Conservation (phyloP, 2,797 vertebrate genomes). For the Pangasius djambal region DNA sequence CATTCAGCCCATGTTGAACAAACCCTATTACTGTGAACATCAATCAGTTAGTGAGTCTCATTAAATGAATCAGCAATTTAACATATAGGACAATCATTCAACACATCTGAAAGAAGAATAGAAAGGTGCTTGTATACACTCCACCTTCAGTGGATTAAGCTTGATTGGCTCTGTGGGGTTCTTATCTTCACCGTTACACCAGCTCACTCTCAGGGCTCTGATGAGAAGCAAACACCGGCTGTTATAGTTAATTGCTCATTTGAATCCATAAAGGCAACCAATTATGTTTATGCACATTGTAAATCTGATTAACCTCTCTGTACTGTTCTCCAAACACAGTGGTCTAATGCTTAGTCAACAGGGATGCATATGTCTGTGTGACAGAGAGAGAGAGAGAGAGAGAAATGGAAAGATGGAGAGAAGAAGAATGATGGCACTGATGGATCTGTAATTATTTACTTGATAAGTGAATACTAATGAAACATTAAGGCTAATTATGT, state of each 20-base stretch:
- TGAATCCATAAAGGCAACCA: constrained; percentile 65
- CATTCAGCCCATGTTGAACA: background rate
- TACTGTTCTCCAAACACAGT: background rate
- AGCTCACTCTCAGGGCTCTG: constrained; percentile 7
- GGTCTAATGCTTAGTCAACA: background rate
- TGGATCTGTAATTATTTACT: background rate
- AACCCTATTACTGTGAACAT: background rate
- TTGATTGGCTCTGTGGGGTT: constrained; percentile 31
- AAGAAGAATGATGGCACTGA: background rate
- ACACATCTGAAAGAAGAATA: background rate
- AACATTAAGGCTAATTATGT: background rate
- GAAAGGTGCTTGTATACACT: background rate
- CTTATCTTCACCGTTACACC: constrained; percentile 35
- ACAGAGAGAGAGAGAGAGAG: constrained; percentile 1
- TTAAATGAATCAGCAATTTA: background rate
- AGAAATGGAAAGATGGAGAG: background rate
- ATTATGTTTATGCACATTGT: constrained; percentile 64
- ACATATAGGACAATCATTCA: background rate
- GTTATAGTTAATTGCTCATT: constrained; percentile 66
- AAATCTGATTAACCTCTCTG: constrained; percentile 68
- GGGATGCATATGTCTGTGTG: background rate
- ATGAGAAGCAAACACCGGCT: constrained; percentile 59
- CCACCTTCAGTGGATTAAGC: background rate
- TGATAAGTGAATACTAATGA: background rate
- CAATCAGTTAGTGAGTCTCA: background rate